A percentile compares a stretch with the other conserved stretches of the same genome.
Conservation (phyloP, 2,797 vertebrate genomes). For the Labeo calbasu region DNA sequence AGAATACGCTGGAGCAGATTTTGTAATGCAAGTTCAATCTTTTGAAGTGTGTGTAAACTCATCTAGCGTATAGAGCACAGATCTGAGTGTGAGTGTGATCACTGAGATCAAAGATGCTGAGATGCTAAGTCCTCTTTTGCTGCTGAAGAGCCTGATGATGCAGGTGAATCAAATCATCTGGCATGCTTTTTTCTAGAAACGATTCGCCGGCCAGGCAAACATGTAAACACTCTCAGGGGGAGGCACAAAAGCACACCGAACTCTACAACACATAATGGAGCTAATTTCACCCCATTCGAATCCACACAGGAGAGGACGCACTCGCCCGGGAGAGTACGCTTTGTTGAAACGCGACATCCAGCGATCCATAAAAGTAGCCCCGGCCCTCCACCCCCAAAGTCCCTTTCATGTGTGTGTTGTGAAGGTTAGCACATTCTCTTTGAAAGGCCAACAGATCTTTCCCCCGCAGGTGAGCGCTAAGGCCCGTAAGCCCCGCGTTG, state of each 20-base stretch:
- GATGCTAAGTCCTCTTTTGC: not conserved
- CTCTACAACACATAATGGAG: not conserved
- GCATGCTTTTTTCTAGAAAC: not conserved
- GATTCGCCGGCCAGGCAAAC: not conserved
- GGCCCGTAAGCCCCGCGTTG: constrained; percentile 15
- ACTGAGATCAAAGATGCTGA: constrained; percentile 19
- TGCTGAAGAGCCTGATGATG: constrained; percentile 7
- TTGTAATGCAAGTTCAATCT: not conserved
- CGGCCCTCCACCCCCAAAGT: constrained; percentile 30
- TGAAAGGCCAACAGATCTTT: constrained; percentile 56
- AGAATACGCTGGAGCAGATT: not conserved
- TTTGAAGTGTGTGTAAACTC: constrained; percentile 15
- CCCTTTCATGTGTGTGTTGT: constrained; percentile 53
- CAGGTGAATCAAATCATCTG: not conserved
- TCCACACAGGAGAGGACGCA: not conserved
- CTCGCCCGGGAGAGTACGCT: not conserved
- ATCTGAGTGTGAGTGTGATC: constrained; percentile 18
- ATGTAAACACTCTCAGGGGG: not conserved
- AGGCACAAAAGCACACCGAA: constrained; percentile 6
- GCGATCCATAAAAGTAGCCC: constrained; percentile 48
- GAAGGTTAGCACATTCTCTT: constrained; percentile 54
- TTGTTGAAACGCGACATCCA: constrained; percentile 32
- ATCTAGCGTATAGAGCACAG: not conserved
- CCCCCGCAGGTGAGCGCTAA: constrained; percentile 41
- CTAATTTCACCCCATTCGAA: not conserved